Conservation (phyloP, 2,888 invertebrate species). For the Eupithecia insigniata region DNA sequence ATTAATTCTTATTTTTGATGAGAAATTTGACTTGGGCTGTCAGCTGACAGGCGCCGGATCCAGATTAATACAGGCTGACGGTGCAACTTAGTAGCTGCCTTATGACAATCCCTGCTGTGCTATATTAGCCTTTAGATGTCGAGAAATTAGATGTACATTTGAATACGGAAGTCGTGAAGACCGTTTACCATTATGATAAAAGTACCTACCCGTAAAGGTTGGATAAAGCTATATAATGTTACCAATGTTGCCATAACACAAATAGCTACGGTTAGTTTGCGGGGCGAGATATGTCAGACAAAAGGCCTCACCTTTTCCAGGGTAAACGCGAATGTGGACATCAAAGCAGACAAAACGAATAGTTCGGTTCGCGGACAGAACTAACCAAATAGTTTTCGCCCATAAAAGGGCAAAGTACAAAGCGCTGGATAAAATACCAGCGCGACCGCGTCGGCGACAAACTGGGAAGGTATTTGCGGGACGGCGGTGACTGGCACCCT, state of each 20-base stretch:
- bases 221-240: background rate
- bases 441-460: slow-evolving; percentile 79
- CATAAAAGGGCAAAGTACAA: slow-evolving; percentile 80
- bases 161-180: background rate
- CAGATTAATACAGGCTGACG: slow-evolving; percentile 83
- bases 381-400: slow-evolving; percentile 76
- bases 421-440: slow-evolving; percentile 82
- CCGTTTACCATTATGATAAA: background rate
- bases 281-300: slow-evolving; percentile 31
- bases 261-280: slow-evolving; percentile 39
- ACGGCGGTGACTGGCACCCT: slow-evolving; percentile 74
- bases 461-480: slow-evolving; percentile 80
- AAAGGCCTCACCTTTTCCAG: slow-evolving; percentile 38
- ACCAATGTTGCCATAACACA: slow-evolving; percentile 39
- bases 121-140: slow-evolving; percentile 37
- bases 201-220: background rate
- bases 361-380: slow-evolving; percentile 71
- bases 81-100: slow-evolving; percentile 70
- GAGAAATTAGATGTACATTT: slow-evolving; percentile 12
- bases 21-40: slow-evolving; percentile 84
- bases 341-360: slow-evolving; percentile 74
- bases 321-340: slow-evolving; percentile 49
- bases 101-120: slow-evolving; percentile 62
- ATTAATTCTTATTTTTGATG: slow-evolving; percentile 85
- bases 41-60: slow-evolving; percentile 72